Percentiles rank a stretch among this genome's conserved stretches.
Conservation (phyloP, 2,113 vertebrate genomes). For the Symphodus melops region DNA sequence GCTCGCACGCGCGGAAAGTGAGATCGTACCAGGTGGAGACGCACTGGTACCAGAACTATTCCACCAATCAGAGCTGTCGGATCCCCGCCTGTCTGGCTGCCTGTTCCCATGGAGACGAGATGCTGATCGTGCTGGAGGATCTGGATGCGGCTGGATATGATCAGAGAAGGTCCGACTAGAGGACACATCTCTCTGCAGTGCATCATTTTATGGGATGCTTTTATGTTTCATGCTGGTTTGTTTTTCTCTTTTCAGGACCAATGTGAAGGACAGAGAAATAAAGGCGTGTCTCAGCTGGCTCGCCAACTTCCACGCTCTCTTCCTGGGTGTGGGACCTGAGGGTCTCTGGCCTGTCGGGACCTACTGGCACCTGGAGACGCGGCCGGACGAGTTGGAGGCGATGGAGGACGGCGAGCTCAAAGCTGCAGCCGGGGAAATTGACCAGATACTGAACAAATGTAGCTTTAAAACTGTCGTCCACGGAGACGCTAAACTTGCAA, state of each 20-base stretch:
- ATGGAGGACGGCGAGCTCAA: conserved; percentile 76
- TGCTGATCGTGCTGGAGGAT: conserved; percentile 84
- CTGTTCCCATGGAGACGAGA: conserved; percentile 79
- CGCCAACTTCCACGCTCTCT: conserved; percentile 82
- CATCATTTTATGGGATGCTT: no score
- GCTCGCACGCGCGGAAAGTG: conserved; percentile 80
- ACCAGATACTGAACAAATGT: conserved; percentile 75
- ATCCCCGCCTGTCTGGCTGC: conserved; percentile 77
- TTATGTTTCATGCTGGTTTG: no score
- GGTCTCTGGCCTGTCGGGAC: conserved; percentile 83
- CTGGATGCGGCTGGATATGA: conserved; percentile 80
- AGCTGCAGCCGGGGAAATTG: conserved; percentile 73
- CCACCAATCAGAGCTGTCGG: conserved; percentile 70
- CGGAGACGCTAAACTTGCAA: conserved; percentile 84
- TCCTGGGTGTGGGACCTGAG: conserved; percentile 69
- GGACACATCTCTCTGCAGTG: no score
- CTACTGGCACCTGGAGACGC: conserved; percentile 85
- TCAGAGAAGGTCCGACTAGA: conserved; percentile 66
- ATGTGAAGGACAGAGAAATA: conserved; percentile 71
- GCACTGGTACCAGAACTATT: conserved; percentile 83
- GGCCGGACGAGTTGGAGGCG: conserved; percentile 82
- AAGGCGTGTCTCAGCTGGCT: conserved; percentile 83
- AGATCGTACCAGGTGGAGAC: conserved; percentile 84
- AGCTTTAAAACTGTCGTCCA: conserved; percentile 81
- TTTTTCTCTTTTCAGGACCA: conserved; percentile 59